Evolutionary conservation across 2,888 invertebrate species (phyloP).

Genomic region (Catonia carolina): DNA sequence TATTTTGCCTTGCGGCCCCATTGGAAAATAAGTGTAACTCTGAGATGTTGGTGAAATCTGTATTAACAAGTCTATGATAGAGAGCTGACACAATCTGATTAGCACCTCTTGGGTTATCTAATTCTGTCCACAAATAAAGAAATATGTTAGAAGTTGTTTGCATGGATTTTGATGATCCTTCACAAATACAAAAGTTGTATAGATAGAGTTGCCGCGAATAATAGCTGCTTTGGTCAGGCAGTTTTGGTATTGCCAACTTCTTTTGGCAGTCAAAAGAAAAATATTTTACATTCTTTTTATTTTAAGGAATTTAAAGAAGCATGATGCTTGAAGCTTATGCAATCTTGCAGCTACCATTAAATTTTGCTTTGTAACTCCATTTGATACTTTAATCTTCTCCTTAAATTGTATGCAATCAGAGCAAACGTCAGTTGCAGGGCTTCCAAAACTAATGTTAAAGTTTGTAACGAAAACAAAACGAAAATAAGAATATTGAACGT

Average conservation of each 20-base stretch:
- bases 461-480: slow-evolving; percentile 17
- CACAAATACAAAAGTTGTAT: slow-evolving; percentile 11
- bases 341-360: neutral
- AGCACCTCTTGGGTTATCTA: slow-evolving; percentile 10
- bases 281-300: no score
- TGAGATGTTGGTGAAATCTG: slow-evolving; percentile 5
- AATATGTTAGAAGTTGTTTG: slow-evolving; percentile 8
- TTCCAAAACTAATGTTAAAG: slow-evolving; percentile 25
- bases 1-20: no score
- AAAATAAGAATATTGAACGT: slow-evolving; percentile 23
- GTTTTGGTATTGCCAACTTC: slow-evolving; percentile 36
- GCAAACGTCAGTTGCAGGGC: slow-evolving; percentile 27
- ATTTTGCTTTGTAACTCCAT: neutral
- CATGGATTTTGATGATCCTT: slow-evolving; percentile 13
- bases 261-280: slow-evolving; percentile 38
- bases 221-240: slow-evolving; percentile 39
- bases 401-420: slow-evolving; percentile 3
- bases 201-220: slow-evolving; percentile 31
- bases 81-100: slow-evolving; percentile 14
- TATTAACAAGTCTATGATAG: slow-evolving; percentile 9
- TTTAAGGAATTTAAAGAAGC: slow-evolving; percentile 30
- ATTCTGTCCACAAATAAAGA: slow-evolving; percentile 14
- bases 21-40: no score
- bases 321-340: slow-evolving; percentile 30
- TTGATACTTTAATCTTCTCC: slow-evolving; percentile 7